Conservation (phyloP, 2,888 invertebrate genomes). For the Alcis repandata region DNA sequence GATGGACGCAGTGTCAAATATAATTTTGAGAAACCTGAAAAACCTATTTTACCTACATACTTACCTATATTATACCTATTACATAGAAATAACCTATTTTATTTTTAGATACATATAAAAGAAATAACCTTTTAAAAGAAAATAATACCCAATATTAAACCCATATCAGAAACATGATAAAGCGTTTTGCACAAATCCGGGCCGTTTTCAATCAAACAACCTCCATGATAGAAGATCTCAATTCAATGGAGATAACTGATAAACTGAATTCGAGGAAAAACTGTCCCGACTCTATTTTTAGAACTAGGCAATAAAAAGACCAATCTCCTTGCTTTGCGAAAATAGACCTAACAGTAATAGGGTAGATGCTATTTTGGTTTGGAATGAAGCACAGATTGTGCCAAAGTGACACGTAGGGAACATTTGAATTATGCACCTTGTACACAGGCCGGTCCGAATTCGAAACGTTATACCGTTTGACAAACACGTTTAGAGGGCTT, state of each 20-base stretch:
- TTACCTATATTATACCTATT: too few species aligned
- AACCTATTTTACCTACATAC: too few species aligned
- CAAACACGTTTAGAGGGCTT: slow-evolving; percentile 43
- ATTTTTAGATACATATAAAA: not conserved
- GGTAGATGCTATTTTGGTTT: slow-evolving; percentile 31
- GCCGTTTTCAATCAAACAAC: slow-evolving; percentile 35
- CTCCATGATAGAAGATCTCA: slow-evolving; percentile 29
- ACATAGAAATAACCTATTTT: not conserved
- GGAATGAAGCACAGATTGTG: slow-evolving; percentile 25
- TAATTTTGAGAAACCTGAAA: not conserved
- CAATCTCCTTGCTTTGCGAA: slow-evolving; percentile 15
- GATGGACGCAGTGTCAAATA: not conserved
- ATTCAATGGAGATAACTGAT: slow-evolving; percentile 38
- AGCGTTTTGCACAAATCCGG: slow-evolving; percentile 21
- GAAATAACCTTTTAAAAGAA: slow-evolving; percentile 4
- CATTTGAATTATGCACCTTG: slow-evolving; percentile 52
- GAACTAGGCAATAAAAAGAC: slow-evolving; percentile 38
- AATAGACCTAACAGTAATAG: slow-evolving; percentile 20
- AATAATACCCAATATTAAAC: slow-evolving; percentile 20
- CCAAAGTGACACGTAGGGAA: slow-evolving; percentile 41
- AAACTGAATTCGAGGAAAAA: slow-evolving; percentile 38
- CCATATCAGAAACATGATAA: slow-evolving; percentile 22
- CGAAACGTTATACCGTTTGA: slow-evolving; percentile 43
- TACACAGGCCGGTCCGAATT: slow-evolving; percentile 40
- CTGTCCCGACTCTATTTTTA: slow-evolving; percentile 36